Evolutionary conservation across 2,113 vertebrate species (phyloP).

Genomic region (Leiothrix lutea): DNA sequence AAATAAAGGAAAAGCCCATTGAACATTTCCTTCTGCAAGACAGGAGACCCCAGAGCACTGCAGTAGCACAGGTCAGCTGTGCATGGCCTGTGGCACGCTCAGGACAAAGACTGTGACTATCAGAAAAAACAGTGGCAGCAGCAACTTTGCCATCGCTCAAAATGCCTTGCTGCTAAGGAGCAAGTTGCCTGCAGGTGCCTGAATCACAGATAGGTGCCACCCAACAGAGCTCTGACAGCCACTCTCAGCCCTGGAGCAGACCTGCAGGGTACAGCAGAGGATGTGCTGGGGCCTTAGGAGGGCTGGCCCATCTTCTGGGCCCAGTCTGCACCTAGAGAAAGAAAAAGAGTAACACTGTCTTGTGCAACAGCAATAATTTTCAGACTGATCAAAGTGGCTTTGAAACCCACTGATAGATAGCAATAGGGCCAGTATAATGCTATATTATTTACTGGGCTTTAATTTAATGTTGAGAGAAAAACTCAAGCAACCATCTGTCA

Average conservation of each 20-base stretch:
- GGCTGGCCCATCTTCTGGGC: background rate
- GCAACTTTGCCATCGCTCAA: background rate
- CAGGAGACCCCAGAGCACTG: background rate
- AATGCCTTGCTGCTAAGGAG: background rate
- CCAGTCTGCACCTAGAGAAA: background rate
- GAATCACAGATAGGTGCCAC: background rate
- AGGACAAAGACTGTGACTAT: background rate
- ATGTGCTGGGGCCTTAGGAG: background rate
- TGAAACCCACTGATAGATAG: background rate
- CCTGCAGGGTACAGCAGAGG: background rate
- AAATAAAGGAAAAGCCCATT: background rate
- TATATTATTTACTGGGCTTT: background rate
- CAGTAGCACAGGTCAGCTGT: background rate
- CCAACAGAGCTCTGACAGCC: background rate
- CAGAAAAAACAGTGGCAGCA: background rate
- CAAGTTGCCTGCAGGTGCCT: background rate
- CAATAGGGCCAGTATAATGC: background rate
- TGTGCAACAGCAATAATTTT: background rate
- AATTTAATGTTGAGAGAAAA: background rate
- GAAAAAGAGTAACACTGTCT: background rate
- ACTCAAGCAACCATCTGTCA: background rate
- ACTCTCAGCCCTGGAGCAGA: fast-evolving
- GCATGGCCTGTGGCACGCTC: fast-evolving
- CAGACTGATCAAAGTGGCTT: background rate
- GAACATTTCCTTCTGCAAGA: background rate